phyloP scores from a whole-genome alignment of 2,888 invertebrate genomes.

The Erynnis tages region DNA sequence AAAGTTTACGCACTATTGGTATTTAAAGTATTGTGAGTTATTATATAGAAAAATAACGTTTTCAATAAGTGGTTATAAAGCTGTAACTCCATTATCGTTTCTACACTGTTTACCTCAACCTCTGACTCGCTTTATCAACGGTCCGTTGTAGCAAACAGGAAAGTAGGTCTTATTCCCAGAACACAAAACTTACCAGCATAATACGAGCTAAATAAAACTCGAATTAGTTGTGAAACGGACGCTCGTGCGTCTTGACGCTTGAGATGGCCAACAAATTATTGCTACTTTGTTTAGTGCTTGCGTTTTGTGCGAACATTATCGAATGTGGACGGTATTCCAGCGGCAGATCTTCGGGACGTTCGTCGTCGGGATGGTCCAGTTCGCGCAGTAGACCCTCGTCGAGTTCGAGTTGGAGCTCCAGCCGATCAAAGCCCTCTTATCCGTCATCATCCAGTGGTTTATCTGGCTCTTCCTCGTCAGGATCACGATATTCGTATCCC shows the following conservation, averaged over 20 bases:
- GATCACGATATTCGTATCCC: conserved; percentile 31
- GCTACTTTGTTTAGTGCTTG: conserved; percentile 57
- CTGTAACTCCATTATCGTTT: not conserved
- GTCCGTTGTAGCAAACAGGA: conserved; percentile 3
- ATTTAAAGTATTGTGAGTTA: too few species aligned
- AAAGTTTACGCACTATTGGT: too few species aligned
- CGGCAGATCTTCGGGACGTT: conserved; percentile 33
- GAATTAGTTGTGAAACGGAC: conserved; percentile 38
- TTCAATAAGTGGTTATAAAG: too few species aligned
- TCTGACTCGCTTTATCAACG: conserved; percentile 25
- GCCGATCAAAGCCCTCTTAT: not conserved
- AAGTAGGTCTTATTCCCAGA: conserved; percentile 37
- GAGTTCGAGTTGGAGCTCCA: not conserved
- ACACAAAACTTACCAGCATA: conserved; percentile 36
- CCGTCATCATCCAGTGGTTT: conserved; percentile 9
- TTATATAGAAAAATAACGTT: too few species aligned
- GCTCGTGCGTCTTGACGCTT: conserved; percentile 38
- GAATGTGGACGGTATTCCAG: conserved; percentile 40
- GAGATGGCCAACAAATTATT: conserved; percentile 58
- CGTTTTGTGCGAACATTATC: conserved; percentile 44
- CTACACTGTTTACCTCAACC: conserved; percentile 8
- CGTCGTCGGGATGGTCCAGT: too few species aligned
- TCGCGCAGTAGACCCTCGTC: conserved; percentile 24
- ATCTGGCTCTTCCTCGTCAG: not conserved
- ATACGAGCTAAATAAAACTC: conserved; percentile 40